phyloP scores from a whole-genome alignment of 2,113 vertebrate genomes.

The Phrynosoma platyrhinos region DNA sequence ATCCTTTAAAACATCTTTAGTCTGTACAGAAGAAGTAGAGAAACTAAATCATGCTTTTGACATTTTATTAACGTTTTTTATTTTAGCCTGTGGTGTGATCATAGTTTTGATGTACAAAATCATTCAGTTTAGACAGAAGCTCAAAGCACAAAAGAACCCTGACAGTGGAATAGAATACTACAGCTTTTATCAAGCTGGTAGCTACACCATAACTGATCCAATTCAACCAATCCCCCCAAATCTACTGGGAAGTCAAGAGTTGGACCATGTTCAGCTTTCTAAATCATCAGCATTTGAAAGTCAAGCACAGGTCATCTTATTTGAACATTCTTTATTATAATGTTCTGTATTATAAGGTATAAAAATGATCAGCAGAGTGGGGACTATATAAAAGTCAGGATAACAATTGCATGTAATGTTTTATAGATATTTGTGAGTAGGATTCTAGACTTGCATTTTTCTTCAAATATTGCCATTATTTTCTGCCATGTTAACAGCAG shows the following conservation, averaged over 20 bases:
- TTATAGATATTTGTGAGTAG: conserved; percentile 5
- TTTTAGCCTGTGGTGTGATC: conserved; percentile 81
- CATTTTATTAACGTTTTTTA: conserved; percentile 82
- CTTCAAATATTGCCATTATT: conserved; percentile 15
- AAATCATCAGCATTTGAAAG: conserved; percentile 77
- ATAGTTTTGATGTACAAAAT: conserved; percentile 79
- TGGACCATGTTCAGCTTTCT: conserved; percentile 74
- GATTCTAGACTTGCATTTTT: background rate
- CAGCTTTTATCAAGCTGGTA: conserved; percentile 82
- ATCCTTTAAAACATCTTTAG: conserved; percentile 69
- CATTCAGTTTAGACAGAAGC: conserved; percentile 76
- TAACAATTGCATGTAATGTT: background rate
- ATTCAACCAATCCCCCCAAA: conserved; percentile 60
- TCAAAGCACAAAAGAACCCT: conserved; percentile 73
- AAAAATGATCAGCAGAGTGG: background rate
- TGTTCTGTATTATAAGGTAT: background rate
- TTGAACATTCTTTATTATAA: conserved; percentile 83
- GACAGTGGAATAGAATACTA: conserved; percentile 84
- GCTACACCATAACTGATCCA: conserved; percentile 75
- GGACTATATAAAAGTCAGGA: conserved; percentile 28
- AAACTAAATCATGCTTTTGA: conserved; percentile 82
- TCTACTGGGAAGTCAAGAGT: conserved; percentile 66
- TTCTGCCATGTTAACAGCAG: conserved; percentile 9
- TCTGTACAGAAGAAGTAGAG: conserved; percentile 77
- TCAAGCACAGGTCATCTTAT: conserved; percentile 84